A percentile compares a stretch with the other conserved stretches of the same genome.
These are phyloP conservation scores for Drosophila greeni DNA, from an alignment of 2,888 invertebrate species.

Conservation along the genomic window DNA sequence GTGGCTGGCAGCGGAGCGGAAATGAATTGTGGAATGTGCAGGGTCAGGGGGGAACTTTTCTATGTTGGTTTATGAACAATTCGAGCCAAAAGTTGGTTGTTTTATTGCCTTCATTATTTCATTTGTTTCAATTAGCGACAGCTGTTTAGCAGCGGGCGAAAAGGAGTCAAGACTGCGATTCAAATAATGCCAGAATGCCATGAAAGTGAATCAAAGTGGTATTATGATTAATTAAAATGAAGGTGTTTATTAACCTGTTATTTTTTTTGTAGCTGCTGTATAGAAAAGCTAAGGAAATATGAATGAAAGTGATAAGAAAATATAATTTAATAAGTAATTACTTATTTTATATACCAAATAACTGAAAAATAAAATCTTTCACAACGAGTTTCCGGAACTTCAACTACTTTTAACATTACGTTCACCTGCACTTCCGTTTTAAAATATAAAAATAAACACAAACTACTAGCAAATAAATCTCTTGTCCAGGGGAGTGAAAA, in stretches of 20 bases:
- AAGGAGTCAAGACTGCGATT: constrained; percentile 17
- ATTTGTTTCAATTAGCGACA: constrained; percentile 47
- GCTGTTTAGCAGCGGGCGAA: constrained; percentile 22
- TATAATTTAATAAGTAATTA: no score
- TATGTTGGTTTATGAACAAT: constrained; percentile 43
- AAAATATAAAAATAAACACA: no score
- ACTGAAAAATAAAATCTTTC: no score
- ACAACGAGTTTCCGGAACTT: neutral
- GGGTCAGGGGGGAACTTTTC: constrained; percentile 24
- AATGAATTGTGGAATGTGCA: constrained; percentile 45
- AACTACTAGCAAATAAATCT: neutral
- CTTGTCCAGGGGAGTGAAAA: constrained; percentile 7
- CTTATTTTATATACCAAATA: no score
- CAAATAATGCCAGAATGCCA: constrained; percentile 12
- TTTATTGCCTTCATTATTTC: constrained; percentile 42
- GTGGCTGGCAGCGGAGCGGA: constrained; percentile 38
- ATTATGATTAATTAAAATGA: constrained; percentile 7
- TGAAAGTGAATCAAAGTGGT: constrained; percentile 29
- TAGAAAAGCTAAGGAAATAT: neutral
- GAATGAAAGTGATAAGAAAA: no score
- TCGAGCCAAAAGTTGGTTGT: constrained; percentile 36
- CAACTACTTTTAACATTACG: neutral
- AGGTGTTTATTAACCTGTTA: neutral
- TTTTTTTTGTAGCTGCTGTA: neutral
- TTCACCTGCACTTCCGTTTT: neutral